Evolutionary conservation across 2,797 vertebrate species (phyloP), one percentile per base, ranked within the genome.

Genomic region (Spinus pinus): DNA sequence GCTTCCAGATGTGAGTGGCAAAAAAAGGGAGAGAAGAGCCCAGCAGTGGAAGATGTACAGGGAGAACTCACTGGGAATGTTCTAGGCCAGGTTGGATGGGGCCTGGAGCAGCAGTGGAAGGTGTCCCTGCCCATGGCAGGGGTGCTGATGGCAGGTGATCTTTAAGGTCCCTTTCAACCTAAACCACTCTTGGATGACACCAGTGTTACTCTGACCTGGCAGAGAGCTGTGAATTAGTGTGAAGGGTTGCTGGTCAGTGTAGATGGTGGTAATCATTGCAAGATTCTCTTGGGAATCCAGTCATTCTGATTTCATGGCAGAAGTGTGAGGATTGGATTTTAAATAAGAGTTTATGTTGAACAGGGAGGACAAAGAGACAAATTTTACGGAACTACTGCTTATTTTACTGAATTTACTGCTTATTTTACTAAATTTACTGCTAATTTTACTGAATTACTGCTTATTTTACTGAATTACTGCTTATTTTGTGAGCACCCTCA

Each of bases 191-290:
- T 4, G 2, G 3, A 13, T 88, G 23, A 30, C 28, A 21, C 11
- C 49, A 3, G 9, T 58, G 37, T 21, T 42, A 3, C 5, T 87
- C 51, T 66, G 49, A 44, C 23, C 21, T 31, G 39, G 5, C 2
- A 12, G 71, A 42, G 56, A 56, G 44, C 77, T 71, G n/a, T 46
- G 75, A 35, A 24, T 66, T 30, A 10, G 7, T 30, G 64, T 23
- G 57, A 16, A 50, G 27, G 11, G 10, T 25, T 9, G 0, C 3
- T 78, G 57, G 9, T 69, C 41, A 7, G 2, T 7, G 18, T 10
- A 2, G 28, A 2, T 41, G 41, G 9, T 37, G 42, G 2, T 19
- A 31, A 69, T 46, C 4, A 2, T 23, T 11, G 4, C 17, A 6
- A 42, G n/a, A 25, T 12, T 74, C 31, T 39, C 1, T 14, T 53